Evolutionary conservation across 2,113 vertebrate species (phyloP).

Genomic region (Rhabdornis inornatus): DNA sequence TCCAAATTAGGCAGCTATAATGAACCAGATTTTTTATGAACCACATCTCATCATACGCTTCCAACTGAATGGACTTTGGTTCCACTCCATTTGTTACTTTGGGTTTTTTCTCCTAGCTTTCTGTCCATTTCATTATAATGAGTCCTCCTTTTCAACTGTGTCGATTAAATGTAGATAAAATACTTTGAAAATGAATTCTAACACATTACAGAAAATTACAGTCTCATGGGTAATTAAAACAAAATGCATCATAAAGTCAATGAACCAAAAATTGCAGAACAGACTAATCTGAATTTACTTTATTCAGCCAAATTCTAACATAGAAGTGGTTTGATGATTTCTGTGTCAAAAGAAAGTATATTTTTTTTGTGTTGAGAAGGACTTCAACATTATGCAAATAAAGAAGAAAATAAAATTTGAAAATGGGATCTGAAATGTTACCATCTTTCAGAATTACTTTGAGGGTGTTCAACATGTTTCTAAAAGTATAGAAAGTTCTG

Average conservation of each 20-base stretch:
- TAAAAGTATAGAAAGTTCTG: not conserved
- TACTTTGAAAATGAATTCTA: not conserved
- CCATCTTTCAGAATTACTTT: not conserved
- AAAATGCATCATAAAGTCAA: not conserved
- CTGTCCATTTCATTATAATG: not conserved
- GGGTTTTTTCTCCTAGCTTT: not conserved
- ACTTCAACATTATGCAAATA: not conserved
- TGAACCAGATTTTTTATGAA: not conserved
- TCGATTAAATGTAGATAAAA: constrained; percentile 21
- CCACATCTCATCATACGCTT: not conserved
- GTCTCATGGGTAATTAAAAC: constrained; percentile 2
- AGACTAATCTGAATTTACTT: not conserved
- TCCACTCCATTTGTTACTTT: not conserved
- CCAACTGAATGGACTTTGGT: not conserved
- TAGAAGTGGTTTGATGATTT: not conserved
- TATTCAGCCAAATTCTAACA: not conserved
- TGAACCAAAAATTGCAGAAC: not conserved
- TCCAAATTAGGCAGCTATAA: not conserved
- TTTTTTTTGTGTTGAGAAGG: not conserved
- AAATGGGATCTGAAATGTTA: not conserved
- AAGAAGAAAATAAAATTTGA: not conserved
- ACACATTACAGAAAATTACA: not conserved
- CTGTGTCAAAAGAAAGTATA: not conserved
- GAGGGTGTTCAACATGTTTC: accelerated
- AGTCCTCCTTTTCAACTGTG: not conserved